Base-by-base conservation (phyloP, 2,888 invertebrate species). In the Herminia tarsipennalis region DNA sequence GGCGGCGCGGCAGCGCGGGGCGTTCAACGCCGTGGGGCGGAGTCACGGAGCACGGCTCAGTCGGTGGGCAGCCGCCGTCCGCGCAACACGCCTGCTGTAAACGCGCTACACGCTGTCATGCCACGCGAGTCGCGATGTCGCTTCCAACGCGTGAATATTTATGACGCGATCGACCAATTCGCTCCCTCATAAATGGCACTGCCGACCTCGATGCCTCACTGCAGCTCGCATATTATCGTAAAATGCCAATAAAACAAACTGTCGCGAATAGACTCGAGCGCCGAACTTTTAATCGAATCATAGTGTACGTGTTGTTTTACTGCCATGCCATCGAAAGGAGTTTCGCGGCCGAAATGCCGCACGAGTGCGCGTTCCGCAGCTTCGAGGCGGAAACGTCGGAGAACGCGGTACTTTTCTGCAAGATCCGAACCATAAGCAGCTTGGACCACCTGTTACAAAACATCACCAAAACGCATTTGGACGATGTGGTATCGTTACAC, bases 311-410 rank as follows among this genome's bases (percentile, higher is more conserved):
- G 89, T 82, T 91, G 77, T 88, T 90, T 70, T 88, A 80, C 73
- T 85, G 81, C 70, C 82, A 90, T 90, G 90, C 76, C 66, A 69
- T 83, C 73, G 82, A 86, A 63, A 80, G 73, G 74, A 78, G 71
- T 73, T 71, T 65, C 62, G 86, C 88, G 83, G 86, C 83, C 62
- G 90, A 90, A 76, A 88, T 83, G 86, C 95, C 95, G 66, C 93
- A 93, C 80, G 95, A 95, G 73, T 95, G 95, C 88, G 94, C 94
- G 73, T 95, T 95, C 93, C 93, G 93, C 75, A 92, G 93, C 84
- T 86, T 92, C 76, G 92, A 87, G 66, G 88, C 82, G 82, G 92
- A 92, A 71, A 88, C 93, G 78, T 86, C 91, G 78, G 92, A 92
- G 65, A 88, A 86, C 72, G 88, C 88, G 56, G 93, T 93, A 62